Evolutionary conservation across 2,113 vertebrate species (phyloP).

Genomic region (Xiphophorus couchianus): DNA sequence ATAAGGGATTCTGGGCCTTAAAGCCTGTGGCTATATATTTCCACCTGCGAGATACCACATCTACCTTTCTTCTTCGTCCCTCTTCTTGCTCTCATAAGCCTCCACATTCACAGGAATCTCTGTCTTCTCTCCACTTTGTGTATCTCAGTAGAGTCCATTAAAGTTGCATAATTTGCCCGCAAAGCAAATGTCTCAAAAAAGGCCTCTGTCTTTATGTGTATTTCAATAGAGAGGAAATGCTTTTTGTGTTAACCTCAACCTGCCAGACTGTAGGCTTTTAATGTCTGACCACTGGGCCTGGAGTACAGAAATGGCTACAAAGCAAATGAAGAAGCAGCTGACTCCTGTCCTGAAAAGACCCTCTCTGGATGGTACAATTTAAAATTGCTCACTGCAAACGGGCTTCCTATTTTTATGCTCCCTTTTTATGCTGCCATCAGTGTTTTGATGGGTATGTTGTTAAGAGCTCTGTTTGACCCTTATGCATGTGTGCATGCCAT

Average conservation of each 20-base stretch:
- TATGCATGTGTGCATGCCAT: conserved; percentile 1
- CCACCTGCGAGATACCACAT: conserved; percentile 55
- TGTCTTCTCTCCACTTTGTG: conserved; percentile 48
- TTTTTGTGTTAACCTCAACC: conserved; percentile 61
- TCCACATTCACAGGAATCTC: conserved; percentile 63
- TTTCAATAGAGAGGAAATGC: conserved; percentile 61
- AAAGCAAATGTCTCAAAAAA: conserved; percentile 56
- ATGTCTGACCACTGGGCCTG: conserved; percentile 42
- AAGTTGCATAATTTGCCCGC: conserved; percentile 69
- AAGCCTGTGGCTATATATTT: conserved; percentile 60
- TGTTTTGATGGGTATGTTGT: background rate
- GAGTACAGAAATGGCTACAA: conserved; percentile 24
- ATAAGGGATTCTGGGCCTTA: conserved; percentile 64
- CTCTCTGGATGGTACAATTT: background rate
- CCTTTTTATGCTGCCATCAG: background rate
- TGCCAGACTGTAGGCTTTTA: conserved; percentile 51
- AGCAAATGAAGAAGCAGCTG: conserved; percentile 17
- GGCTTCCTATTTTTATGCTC: background rate
- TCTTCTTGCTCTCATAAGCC: conserved; percentile 60
- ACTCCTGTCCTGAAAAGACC: conserved; percentile 30
- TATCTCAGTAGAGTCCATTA: conserved; percentile 66
- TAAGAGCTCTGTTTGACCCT: background rate
- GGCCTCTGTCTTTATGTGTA: conserved; percentile 54
- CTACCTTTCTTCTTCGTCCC: conserved; percentile 34
- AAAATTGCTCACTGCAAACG: conserved; percentile 1